These are phyloP conservation scores for Penaeus chinensis DNA, from an alignment of 1,140 invertebrate genomes.

Conservation along the genomic window DNA sequence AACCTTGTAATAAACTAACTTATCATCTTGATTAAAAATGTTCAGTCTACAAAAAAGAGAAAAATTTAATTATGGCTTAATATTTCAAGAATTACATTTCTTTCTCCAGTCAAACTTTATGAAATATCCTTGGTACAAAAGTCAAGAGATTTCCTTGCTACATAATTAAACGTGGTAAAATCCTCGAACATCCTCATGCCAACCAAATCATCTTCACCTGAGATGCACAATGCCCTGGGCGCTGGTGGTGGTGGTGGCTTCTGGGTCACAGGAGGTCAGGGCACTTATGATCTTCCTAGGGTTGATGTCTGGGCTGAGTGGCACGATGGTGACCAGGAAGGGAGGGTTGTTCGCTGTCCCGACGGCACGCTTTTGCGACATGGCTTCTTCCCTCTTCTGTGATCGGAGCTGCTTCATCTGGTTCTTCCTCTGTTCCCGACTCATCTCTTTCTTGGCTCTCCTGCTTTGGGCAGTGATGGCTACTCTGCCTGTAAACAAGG, in stretches of 20 bases:
- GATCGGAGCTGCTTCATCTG: conserved; percentile 33
- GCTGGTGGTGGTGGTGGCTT: conserved; percentile 22
- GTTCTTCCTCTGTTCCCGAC: conserved; percentile 28
- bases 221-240: conserved; percentile 45
- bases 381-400: conserved; percentile 21
- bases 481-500: conserved; percentile 28
- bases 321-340: conserved; percentile 41
- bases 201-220: neutral
- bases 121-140: neutral
- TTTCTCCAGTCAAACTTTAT: too few relatives aligned
- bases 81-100: too few relatives aligned
- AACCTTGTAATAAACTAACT: too few relatives aligned
- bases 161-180: neutral
- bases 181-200: neutral
- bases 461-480: conserved; percentile 25
- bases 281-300: conserved; percentile 21
- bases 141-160: neutral
- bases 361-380: conserved; percentile 6
- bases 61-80: too few relatives aligned
- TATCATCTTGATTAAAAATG: too few relatives aligned
- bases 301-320: conserved; percentile 42
- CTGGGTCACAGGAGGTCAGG: conserved; percentile 21
- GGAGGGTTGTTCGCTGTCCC: conserved; percentile 32
- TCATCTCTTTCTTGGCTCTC: conserved; percentile 27
- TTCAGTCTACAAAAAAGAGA: too few relatives aligned